Percentiles rank a stretch among this genome's conserved stretches.
Conservation (phyloP, 2,113 vertebrate species). For the Diphyllodes magnificus region DNA sequence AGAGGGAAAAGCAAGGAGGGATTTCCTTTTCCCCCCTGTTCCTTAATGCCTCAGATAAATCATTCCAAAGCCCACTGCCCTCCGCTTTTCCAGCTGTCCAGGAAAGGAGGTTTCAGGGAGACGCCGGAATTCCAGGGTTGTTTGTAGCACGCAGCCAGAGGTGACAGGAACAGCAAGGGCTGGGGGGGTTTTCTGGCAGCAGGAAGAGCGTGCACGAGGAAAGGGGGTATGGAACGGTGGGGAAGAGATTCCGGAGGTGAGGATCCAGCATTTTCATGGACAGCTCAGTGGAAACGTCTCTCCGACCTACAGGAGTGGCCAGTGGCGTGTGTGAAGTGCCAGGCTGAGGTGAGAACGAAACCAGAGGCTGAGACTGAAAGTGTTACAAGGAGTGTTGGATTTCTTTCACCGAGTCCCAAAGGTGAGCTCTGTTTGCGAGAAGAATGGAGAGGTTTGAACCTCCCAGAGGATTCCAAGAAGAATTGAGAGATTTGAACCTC, state of each 20-base stretch:
- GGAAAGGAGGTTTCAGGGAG: background rate
- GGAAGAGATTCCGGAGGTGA: background rate
- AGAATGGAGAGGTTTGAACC: background rate
- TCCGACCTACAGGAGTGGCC: background rate
- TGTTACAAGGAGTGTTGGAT: background rate
- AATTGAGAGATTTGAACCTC: background rate
- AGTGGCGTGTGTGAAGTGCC: background rate
- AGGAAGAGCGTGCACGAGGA: accelerated
- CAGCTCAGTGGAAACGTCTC: background rate
- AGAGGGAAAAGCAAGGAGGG: background rate
- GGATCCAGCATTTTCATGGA: background rate
- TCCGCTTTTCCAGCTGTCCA: background rate
- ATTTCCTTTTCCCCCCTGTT: accelerated
- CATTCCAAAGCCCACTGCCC: background rate
- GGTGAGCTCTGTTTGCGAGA: background rate
- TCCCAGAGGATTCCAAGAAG: background rate
- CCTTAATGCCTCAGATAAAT: background rate
- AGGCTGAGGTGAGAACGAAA: background rate
- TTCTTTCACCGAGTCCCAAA: background rate
- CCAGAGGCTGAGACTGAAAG: background rate
- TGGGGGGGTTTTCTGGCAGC: background rate
- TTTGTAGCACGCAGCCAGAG: background rate
- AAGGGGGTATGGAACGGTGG: background rate
- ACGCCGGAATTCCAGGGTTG: background rate
- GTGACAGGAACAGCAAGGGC: background rate